A percentile compares a stretch with the other conserved stretches of the same genome.
Evolutionary conservation across 2,888 invertebrate species (phyloP).

Genomic region (Spilarctia lutea): DNA sequence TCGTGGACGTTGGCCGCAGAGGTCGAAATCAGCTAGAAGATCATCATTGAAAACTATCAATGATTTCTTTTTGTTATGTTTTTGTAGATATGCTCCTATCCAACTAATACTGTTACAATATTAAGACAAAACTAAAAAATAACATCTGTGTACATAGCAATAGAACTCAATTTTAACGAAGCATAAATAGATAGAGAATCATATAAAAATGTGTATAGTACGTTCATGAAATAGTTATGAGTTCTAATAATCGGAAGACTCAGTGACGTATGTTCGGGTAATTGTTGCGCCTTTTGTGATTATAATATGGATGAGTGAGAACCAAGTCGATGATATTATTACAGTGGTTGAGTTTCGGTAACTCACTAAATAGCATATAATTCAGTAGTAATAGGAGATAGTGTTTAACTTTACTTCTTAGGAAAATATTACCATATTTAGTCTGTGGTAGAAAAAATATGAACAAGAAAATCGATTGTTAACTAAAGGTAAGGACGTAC

Average conservation of each 20-base stretch:
- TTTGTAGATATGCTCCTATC: too few relatives aligned
- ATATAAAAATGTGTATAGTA: background rate
- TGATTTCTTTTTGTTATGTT: too few relatives aligned
- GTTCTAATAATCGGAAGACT: background rate
- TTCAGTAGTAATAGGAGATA: background rate
- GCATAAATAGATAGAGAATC: background rate
- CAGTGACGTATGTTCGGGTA: background rate
- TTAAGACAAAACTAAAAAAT: background rate
- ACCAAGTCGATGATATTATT: slow-evolving; percentile 2
- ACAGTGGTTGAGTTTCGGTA: slow-evolving; percentile 6
- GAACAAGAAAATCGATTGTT: too few relatives aligned
- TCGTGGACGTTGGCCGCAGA: too few relatives aligned
- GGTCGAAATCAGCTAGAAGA: too few relatives aligned
- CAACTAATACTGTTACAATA: background rate
- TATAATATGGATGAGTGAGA: background rate
- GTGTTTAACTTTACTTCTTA: too few relatives aligned
- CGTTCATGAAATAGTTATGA: background rate
- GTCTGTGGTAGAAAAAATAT: too few relatives aligned
- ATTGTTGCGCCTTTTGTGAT: background rate
- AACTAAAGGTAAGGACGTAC: too few relatives aligned
- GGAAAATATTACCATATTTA: too few relatives aligned
- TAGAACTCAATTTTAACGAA: background rate
- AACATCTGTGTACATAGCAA: background rate
- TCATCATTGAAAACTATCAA: too few relatives aligned
- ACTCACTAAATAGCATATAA: background rate